These are phyloP conservation scores for Anagrus nilaparvatae DNA, from an alignment of 1,140 invertebrate species.

Conservation along the genomic window DNA sequence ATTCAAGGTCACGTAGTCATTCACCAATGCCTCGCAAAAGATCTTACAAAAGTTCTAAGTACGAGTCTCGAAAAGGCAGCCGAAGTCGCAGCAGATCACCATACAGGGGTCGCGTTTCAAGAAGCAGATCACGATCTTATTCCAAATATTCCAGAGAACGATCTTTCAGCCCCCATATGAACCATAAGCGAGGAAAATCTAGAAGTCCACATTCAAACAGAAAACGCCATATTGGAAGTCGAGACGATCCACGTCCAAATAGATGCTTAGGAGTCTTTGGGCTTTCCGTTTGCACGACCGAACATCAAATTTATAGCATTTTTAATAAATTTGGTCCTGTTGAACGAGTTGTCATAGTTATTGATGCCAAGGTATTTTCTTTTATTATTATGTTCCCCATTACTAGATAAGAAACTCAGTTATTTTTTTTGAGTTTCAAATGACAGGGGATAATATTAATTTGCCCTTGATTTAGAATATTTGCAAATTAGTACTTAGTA, in stretches of 20 bases:
- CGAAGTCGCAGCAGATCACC: constrained; percentile 44
- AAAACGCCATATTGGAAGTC: constrained; percentile 46
- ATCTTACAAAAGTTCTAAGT: constrained; percentile 18
- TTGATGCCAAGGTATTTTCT: constrained; percentile 88
- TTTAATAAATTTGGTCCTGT: constrained; percentile 88
- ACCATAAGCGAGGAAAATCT: constrained; percentile 42
- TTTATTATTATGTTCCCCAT: no score
- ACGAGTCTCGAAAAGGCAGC: constrained; percentile 29
- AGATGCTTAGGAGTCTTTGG: constrained; percentile 92
- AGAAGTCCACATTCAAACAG: constrained; percentile 48
- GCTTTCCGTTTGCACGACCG: constrained; percentile 83
- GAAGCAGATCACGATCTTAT: constrained; percentile 44
- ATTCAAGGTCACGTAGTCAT: constrained; percentile 35
- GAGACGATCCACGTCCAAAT: constrained; percentile 79
- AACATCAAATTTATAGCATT: constrained; percentile 85
- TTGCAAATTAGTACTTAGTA: constrained; percentile 24
- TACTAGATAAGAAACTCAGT: no score
- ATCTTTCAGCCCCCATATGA: no score
- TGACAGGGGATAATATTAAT: constrained; percentile 26
- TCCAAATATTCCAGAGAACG: no score
- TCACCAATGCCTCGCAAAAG: constrained; percentile 32
- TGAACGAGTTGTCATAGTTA: constrained; percentile 89
- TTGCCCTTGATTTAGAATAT: constrained; percentile 37
- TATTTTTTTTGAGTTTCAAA: background rate
- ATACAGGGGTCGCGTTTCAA: constrained; percentile 37